phyloP scores from a whole-genome alignment of 2,888 invertebrate species.

The Drosophila stalkeri region DNA sequence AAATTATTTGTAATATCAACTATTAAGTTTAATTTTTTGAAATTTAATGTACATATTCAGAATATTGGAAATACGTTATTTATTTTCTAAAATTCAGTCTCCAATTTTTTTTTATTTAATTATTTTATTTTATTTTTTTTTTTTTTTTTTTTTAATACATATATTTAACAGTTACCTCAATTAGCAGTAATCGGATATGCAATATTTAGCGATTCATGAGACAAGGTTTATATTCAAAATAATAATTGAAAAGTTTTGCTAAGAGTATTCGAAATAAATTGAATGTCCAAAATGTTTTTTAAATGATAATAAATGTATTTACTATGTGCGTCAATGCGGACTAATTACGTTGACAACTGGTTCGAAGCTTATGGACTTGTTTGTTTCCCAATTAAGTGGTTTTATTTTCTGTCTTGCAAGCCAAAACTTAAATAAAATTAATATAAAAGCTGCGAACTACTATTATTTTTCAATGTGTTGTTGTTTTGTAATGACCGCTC shows the following conservation, averaged over 20 bases:
- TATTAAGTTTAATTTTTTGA: not conserved
- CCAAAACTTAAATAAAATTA: constrained; percentile 39
- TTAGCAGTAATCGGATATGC: not conserved
- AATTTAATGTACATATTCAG: not conserved
- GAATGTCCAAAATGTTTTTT: not conserved
- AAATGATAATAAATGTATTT: constrained; percentile 25
- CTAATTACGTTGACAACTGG: constrained; percentile 46
- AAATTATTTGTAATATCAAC: not conserved
- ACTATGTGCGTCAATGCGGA: constrained; percentile 31
- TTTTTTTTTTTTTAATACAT: too few relatives aligned
- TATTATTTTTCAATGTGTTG: constrained; percentile 43
- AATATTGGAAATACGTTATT: too few relatives aligned
- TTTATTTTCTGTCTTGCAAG: constrained; percentile 28
- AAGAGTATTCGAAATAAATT: not conserved
- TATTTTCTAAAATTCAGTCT: not conserved
- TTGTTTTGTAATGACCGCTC: constrained; percentile 60
- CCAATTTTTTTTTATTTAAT: too few relatives aligned
- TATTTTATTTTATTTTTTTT: too few relatives aligned
- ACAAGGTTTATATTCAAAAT: not conserved
- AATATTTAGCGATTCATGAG: not conserved
- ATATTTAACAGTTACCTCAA: not conserved
- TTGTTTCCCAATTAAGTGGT: constrained; percentile 34
- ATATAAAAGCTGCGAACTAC: constrained; percentile 39
- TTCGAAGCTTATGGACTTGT: constrained; percentile 40
- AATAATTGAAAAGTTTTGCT: not conserved